These are phyloP conservation scores for Steatocranus sp. DNA, from an alignment of 2,797 vertebrate genomes.

Conservation along the genomic window DNA sequence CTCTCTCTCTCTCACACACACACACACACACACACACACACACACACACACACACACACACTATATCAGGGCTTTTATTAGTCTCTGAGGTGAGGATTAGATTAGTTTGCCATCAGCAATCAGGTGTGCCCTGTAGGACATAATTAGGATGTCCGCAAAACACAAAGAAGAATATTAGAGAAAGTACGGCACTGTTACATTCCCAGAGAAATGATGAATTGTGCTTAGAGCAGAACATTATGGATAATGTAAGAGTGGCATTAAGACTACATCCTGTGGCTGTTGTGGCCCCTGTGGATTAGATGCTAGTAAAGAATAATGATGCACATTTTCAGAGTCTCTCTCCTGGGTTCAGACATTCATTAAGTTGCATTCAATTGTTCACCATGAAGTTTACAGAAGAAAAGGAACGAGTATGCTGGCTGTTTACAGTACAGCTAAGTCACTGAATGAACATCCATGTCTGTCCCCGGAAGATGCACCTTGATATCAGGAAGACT, in stretches of 20 bases:
- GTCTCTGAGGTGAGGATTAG: slow-evolving; percentile 42
- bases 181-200: slow-evolving; percentile 25
- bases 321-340: not conserved
- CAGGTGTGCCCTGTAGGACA: slow-evolving; percentile 14
- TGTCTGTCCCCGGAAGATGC: not conserved
- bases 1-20: accelerated
- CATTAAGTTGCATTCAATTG: not conserved
- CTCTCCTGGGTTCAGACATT: not conserved
- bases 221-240: slow-evolving; percentile 11
- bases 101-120: slow-evolving; percentile 52
- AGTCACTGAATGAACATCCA: not conserved
- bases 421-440: not conserved
- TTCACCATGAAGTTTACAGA: not conserved
- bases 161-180: slow-evolving; percentile 16
- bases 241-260: not conserved
- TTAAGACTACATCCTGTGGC: not conserved
- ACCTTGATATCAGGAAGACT: not conserved
- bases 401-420: not conserved
- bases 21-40: not conserved
- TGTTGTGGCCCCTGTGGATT: not conserved
- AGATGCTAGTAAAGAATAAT: not conserved
- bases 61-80: slow-evolving; percentile 33
- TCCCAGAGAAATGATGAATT: slow-evolving; percentile 10
- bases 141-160: slow-evolving; percentile 53
- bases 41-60: not conserved